Evolutionary conservation across 2,113 vertebrate genomes (phyloP), one percentile per base, ranked within the genome.

Genomic region (Antechinus flavipes): DNA sequence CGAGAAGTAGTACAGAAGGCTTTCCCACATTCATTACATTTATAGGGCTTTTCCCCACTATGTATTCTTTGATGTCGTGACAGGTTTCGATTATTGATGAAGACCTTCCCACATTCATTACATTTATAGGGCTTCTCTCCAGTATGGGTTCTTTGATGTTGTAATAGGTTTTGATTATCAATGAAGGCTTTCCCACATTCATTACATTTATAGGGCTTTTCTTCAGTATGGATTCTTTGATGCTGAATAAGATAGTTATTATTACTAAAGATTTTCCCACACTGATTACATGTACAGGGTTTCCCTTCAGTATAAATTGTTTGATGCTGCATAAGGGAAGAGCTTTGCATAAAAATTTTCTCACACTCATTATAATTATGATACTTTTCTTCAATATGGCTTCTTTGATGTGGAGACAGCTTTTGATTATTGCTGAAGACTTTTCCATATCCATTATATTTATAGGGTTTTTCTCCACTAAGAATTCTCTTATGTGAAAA

Each of bases 401-500:
- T 84, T 84, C n/a, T 84, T 42, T 22, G 68, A 84, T 84, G 68
- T 22, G 68, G 68, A 42, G 68, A 42, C 2, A 84, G n/a, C 68
- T 84, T 84, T 84, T 84, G 68, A 84, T 23, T 84, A 26, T 84
- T 22, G 68, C 19, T 84, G 68, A 84, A 84, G 68, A 84, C 68
- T 84, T 84, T 84, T 42, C 68, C 68, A 84, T 84, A 84, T 1
- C 68, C 68, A 84, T 84, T 84, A 42, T 84, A 84, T 84, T 84
- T 84, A 42, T 42, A 84, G 35, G 68, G 68, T 42, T 84, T 84
- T 84, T 84, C 68, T 42, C n/a, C 68, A 76, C 35, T n/a, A 35
- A n/a, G 61, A 76, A 76, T 76, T 84, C 68, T 84, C 68, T 84
- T 84, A 84, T 84, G 68, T 84, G 68, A 84, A 84, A 84, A 84